These are phyloP conservation scores for Premnoplex brunnescens DNA, from an alignment of 2,797 vertebrate species.

Conservation along the genomic window DNA sequence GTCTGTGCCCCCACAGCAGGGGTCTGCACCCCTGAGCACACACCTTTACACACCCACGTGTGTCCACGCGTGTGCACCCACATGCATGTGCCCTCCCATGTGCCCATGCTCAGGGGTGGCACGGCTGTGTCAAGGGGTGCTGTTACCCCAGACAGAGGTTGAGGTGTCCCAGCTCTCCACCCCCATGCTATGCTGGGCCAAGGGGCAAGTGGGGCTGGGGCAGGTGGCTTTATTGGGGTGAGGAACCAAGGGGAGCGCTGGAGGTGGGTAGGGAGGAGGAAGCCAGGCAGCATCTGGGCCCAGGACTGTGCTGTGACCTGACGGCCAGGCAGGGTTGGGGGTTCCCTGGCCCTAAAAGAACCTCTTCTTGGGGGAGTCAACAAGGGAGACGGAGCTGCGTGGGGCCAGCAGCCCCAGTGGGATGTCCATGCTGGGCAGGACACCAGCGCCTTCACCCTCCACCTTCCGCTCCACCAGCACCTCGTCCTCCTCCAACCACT, in stretches of 20 bases:
- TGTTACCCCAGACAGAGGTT: neutral
- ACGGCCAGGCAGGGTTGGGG: accelerated
- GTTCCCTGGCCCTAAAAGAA: neutral
- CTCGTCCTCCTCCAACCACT: conserved; percentile 2
- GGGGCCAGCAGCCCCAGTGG: neutral
- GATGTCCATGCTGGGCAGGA: neutral
- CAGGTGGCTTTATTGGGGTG: neutral
- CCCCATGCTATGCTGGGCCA: accelerated
- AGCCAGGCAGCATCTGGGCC: accelerated
- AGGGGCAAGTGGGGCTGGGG: accelerated
- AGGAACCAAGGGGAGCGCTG: accelerated
- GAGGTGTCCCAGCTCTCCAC: neutral
- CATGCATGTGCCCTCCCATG: accelerated
- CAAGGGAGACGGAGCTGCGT: conserved; percentile 41
- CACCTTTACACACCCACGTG: neutral
- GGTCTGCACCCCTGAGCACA: neutral
- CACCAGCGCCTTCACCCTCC: accelerated
- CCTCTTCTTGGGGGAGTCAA: neutral
- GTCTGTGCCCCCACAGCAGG: neutral
- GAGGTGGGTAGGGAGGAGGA: neutral
- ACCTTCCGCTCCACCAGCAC: neutral
- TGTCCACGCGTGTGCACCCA: accelerated
- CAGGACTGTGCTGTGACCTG: neutral
- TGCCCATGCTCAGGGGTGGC: accelerated
- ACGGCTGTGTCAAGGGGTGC: neutral